Percentiles rank a stretch among this genome's conserved stretches.
Evolutionary conservation across 2,888 invertebrate genomes (phyloP).

Genomic region (Pristionchus japonicus): DNA sequence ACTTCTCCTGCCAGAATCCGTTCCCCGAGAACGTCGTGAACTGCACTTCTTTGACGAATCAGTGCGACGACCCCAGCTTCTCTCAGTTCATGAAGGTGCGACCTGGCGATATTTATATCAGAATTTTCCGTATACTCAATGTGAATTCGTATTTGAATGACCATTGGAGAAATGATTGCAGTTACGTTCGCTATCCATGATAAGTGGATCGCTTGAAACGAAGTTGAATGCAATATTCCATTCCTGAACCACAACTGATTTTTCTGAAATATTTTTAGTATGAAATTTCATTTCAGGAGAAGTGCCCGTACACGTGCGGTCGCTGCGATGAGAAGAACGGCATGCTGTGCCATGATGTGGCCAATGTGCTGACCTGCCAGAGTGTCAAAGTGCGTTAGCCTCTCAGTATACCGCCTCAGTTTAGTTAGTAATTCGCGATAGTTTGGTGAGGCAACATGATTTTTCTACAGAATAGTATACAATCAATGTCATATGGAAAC

Average conservation of each 20-base stretch:
- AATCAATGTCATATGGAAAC: no score
- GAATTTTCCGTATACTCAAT: neutral
- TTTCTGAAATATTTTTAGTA: no score
- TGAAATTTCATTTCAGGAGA: slow-evolving; percentile 37
- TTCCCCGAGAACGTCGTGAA: slow-evolving; percentile 15
- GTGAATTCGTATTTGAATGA: neutral
- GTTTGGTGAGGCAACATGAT: no score
- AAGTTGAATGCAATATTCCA: no score
- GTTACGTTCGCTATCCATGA: neutral
- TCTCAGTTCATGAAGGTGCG: slow-evolving; percentile 36
- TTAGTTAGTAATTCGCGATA: no score
- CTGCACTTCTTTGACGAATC: neutral
- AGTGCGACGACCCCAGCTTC: slow-evolving; percentile 40
- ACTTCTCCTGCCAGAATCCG: slow-evolving; percentile 43
- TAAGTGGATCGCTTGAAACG: neutral
- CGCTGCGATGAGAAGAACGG: slow-evolving; percentile 31
- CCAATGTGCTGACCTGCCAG: slow-evolving; percentile 3
- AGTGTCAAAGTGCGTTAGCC: neutral
- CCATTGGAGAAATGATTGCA: neutral
- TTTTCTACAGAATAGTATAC: no score
- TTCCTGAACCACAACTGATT: no score
- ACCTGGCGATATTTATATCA: neutral
- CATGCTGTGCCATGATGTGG: slow-evolving; percentile 36
- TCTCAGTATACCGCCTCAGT: no score
- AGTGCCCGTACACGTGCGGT: slow-evolving; percentile 46